Evolutionary conservation across 2,888 invertebrate species (phyloP).

Genomic region (Eupithecia exiguata): DNA sequence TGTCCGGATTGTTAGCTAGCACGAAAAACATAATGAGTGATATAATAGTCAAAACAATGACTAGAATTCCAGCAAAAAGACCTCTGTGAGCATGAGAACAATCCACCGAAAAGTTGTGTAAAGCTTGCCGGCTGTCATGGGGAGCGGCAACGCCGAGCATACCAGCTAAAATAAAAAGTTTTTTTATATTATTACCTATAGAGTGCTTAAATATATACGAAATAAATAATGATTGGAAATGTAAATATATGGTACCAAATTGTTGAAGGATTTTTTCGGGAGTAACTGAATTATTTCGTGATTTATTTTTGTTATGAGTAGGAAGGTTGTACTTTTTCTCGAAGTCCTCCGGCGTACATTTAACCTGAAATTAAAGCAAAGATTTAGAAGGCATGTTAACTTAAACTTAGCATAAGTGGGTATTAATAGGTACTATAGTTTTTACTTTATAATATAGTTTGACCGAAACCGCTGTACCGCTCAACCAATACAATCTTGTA

Average conservation of each 20-base stretch:
- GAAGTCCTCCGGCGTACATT: conserved; percentile 78
- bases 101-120: conserved; percentile 90
- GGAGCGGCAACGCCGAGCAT: conserved; percentile 78
- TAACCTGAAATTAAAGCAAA: conserved; percentile 57
- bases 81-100: conserved; percentile 93
- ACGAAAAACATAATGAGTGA: conserved; percentile 96
- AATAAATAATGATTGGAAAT: neutral
- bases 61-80: conserved; percentile 88
- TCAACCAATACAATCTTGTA: no score
- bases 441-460: no score
- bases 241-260: conserved; percentile 64
- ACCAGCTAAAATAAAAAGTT: conserved; percentile 77
- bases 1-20: conserved; percentile 86
- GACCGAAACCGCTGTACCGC: no score
- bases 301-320: conserved; percentile 63
- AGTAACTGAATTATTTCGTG: conserved; percentile 78
- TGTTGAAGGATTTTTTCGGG: conserved; percentile 81
- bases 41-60: conserved; percentile 92
- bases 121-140: conserved; percentile 73
- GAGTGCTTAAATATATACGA: neutral
- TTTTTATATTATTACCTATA: no score
- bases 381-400: conserved; percentile 18
- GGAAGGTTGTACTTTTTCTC: conserved; percentile 69
- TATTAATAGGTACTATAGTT: no score
- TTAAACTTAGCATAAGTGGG: neutral